Evolutionary conservation across 2,888 invertebrate species (phyloP), one percentile per base, ranked within the genome.

Genomic region (Euspilapteryx auroguttella): DNA sequence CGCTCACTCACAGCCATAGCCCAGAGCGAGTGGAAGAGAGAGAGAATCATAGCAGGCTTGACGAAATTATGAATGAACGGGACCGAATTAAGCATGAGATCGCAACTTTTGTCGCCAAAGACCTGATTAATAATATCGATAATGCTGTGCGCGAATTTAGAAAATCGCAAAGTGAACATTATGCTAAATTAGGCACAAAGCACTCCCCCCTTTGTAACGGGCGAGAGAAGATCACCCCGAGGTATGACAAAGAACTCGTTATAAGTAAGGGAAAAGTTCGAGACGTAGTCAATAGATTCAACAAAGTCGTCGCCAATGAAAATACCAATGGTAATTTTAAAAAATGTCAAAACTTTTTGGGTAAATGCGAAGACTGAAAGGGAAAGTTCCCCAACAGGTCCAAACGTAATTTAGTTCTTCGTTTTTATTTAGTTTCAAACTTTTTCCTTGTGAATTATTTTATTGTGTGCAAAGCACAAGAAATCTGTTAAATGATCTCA

Each of bases 241-340:
- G 61, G 1, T 71, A 73, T 30, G 73, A 73, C 30, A 71, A 65
- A 33, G 69, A 62, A 38, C 49, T 71, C 7, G 66, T 73, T 1
- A 71, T 75, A 28, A 69, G 63, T 38, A 75, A 69, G 46, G 73
- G 75, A 1, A 75, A 69, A 38, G 77, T 77, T 2, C 54, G 75
- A 33, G 75, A 76, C 35, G 76, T 73, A 1, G 73, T 77, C 0
- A 73, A 76, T 26, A 56, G 58, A 47, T 63, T 77, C 29, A 76
- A 76, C 33, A 68, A 45, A 15, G 49, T 52, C 27, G 53, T 56
- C 11, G 41, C 50, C 2, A 53, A 35, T 13, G 41, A 41, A 24
- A 39, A 34, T 4, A 35, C 40, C 8, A 39, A 42, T n/a, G 31
- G 26, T 79, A 73, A 11, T n/a, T n/a, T n/a, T n/a, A n/a, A n/a